phyloP scores from a whole-genome alignment of 2,113 vertebrate species.

The Oophaga pumilio region DNA sequence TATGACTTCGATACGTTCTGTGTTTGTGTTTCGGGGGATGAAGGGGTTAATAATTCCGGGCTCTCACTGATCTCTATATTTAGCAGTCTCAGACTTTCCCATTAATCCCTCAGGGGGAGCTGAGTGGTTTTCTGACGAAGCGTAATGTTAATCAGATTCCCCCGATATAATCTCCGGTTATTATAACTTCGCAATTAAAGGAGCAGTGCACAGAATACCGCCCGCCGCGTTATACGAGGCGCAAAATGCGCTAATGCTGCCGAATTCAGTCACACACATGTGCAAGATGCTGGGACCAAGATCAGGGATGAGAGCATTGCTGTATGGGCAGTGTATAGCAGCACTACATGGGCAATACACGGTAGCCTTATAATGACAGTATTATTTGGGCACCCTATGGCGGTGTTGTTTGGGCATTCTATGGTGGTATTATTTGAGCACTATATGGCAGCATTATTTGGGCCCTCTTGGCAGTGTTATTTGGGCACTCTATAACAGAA shows the following conservation, averaged over 20 bases:
- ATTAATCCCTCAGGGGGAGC: conserved; percentile 13
- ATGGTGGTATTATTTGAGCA: no score
- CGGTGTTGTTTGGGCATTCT: no score
- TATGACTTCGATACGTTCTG: neutral
- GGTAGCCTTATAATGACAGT: no score
- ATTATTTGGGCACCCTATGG: no score
- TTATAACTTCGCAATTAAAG: neutral
- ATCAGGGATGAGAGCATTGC: neutral
- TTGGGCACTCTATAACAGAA: no score
- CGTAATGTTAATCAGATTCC: conserved; percentile 21
- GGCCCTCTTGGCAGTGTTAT: no score
- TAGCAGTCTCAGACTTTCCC: conserved; percentile 6
- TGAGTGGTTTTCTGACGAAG: neutral
- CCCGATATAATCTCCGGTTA: neutral
- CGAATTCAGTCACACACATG: no score
- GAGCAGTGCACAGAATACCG: neutral
- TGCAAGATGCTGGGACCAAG: neutral
- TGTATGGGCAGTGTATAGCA: neutral
- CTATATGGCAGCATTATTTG: no score
- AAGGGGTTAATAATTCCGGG: conserved; percentile 16
- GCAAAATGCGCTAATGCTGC: no score
- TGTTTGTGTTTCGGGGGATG: neutral
- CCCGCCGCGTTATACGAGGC: no score
- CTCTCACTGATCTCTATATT: conserved; percentile 22
- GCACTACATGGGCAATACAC: no score